These are phyloP conservation scores for Apotomis capreana DNA, from an alignment of 2,888 invertebrate genomes.

Conservation along the genomic window DNA sequence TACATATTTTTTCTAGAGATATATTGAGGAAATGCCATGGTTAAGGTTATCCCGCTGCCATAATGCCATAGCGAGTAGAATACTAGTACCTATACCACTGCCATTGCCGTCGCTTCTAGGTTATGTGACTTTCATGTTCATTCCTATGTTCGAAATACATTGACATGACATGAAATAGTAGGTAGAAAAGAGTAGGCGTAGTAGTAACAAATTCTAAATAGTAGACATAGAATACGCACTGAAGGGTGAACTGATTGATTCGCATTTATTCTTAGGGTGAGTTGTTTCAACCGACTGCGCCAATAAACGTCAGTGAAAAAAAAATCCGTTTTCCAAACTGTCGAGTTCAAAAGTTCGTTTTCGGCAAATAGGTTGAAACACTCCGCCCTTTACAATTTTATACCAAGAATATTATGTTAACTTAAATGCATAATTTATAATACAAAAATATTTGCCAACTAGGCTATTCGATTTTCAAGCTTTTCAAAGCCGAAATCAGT, in stretches of 20 bases:
- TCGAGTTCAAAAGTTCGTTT: background rate
- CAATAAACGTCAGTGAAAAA: background rate
- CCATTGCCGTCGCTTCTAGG: slow-evolving; percentile 32
- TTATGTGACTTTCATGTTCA: slow-evolving; percentile 21
- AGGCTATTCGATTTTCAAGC: slow-evolving; percentile 28
- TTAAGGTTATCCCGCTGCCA: slow-evolving; percentile 49
- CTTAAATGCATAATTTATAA: slow-evolving; percentile 8
- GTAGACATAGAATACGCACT: slow-evolving; percentile 35
- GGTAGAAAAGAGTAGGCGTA: slow-evolving; percentile 36
- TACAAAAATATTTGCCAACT: slow-evolving; percentile 16
- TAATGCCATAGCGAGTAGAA: slow-evolving; percentile 24
- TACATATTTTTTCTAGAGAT: slow-evolving; percentile 70
- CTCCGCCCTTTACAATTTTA: slow-evolving; percentile 5
- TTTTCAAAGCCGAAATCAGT: slow-evolving; percentile 35
- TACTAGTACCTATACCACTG: slow-evolving; percentile 19
- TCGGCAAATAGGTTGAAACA: background rate
- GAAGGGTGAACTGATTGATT: slow-evolving; percentile 15
- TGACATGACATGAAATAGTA: slow-evolving; percentile 35
- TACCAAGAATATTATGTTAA: slow-evolving; percentile 16
- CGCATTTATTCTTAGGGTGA: slow-evolving; percentile 16
- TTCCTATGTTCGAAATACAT: slow-evolving; percentile 8
- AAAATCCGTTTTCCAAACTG: background rate
- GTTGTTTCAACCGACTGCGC: slow-evolving; percentile 1
- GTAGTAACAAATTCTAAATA: slow-evolving; percentile 42
- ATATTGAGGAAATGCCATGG: slow-evolving; percentile 58